Conservation (phyloP, 2,888 invertebrate species). For the Perizoma flavofasciatum region DNA sequence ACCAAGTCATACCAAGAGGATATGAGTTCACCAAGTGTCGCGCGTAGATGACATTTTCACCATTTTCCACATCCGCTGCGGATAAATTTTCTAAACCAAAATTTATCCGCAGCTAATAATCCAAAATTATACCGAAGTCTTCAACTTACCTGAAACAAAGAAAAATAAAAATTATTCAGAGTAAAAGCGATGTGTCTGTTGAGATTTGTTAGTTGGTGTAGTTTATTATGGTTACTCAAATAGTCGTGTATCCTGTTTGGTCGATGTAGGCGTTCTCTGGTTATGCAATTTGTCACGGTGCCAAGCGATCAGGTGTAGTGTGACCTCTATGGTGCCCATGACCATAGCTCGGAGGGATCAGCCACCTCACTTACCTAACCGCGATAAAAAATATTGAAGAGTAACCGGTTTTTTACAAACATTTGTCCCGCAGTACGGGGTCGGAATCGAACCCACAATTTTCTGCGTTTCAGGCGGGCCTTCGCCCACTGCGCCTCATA, state of each 20-base stretch:
- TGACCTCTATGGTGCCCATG: constrained; percentile 61
- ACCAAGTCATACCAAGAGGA: too few relatives aligned
- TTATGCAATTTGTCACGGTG: constrained; percentile 78
- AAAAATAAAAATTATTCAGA: constrained; percentile 36
- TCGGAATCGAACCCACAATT: too few relatives aligned
- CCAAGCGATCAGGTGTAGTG: constrained; percentile 75
- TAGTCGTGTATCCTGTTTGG: constrained; percentile 78
- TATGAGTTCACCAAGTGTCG: too few relatives aligned
- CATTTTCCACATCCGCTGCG: too few relatives aligned
- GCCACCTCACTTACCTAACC: constrained; percentile 36
- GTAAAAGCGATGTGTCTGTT: constrained; percentile 30
- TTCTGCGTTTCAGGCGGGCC: too few relatives aligned
- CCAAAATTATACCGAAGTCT: constrained; percentile 22
- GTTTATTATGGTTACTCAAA: constrained; percentile 65
- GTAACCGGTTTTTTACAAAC: too few relatives aligned
- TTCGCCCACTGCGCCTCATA: too few relatives aligned
- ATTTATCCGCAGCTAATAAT: too few relatives aligned
- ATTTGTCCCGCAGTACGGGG: too few relatives aligned
- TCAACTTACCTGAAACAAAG: constrained; percentile 65
- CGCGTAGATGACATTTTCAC: too few relatives aligned
- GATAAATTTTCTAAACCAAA: too few relatives aligned
- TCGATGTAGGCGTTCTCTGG: constrained; percentile 51
- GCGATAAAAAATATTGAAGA: not conserved
- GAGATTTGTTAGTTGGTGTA: constrained; percentile 40
- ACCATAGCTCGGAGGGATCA: constrained; percentile 46